Evolutionary conservation across 2,797 vertebrate genomes (phyloP), one percentile per base, ranked within the genome.

Genomic region (Poeciliopsis gracilis): DNA sequence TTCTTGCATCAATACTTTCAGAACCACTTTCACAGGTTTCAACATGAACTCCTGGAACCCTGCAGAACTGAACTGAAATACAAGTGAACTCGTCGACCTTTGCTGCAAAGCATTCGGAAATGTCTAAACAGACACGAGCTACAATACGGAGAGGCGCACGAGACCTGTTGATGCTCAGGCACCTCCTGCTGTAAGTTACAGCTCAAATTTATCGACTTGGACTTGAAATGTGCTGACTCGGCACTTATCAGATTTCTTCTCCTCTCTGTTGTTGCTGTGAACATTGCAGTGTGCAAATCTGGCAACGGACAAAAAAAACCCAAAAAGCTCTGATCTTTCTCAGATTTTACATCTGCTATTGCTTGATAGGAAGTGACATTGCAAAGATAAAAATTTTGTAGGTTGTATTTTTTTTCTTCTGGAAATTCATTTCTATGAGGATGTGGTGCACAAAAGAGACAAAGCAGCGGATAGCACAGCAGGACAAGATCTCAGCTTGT

Each of bases 291-390:
- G 66, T 2, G 38, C 18, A 67, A 41, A 67, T 41, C 20, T 41
- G 66, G 66, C 66, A 67, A 43, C 11, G 25, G 12, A 45, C 41
- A 13, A 43, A 41, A 41, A 43, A n/a, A 46, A 43, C n/a, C n/a
- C n/a, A n/a, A n/a, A n/a, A 43, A 69, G 66, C 66, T 69, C 66
- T 45, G 66, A n/a, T 25, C 38, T n/a, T 20, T 51, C 49, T 51
- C 7, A 45, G 25, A 43, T n/a, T 8, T 43, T n/a, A n/a, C 63
- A 41, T 9, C 47, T 30, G 38, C 3, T 15, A 25, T 28, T 67
- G 15, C 36, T 76, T 67, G 61, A 38, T 61, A 51, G 28, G 23
- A 67, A 33, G 61, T 47, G 20, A 76, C 30, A 67, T 67, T 51
- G 46, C 33, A 47, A 66, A 66, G 38, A 41, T 41, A 13, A 49